A percentile compares a stretch with the other conserved stretches of the same genome.
phyloP scores from a whole-genome alignment of 2,797 vertebrate species.

The Poeciliopsis presidionis region DNA sequence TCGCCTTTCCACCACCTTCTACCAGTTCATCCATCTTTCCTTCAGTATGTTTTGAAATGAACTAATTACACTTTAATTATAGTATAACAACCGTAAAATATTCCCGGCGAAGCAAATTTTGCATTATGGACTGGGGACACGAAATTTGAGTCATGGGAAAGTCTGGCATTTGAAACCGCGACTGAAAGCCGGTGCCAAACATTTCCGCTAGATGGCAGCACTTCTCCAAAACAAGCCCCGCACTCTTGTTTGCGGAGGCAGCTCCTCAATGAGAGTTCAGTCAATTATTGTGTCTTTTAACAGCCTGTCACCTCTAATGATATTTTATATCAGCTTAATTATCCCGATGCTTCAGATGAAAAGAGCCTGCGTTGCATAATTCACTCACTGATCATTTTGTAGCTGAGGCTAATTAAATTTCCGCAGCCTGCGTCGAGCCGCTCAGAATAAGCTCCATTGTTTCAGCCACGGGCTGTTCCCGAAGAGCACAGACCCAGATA shows the following conservation, averaged over 20 bases:
- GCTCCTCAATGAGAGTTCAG: conserved; percentile 14
- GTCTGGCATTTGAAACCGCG: not conserved
- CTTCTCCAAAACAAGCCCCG: conserved; percentile 19
- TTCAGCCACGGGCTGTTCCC: conserved; percentile 21
- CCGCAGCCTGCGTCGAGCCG: conserved; percentile 9
- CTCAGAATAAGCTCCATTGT: conserved; percentile 42
- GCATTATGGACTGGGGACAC: not conserved
- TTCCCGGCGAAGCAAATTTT: not conserved
- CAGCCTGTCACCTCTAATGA: conserved; percentile 71
- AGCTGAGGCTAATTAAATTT: conserved; percentile 63
- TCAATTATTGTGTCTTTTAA: conserved; percentile 63
- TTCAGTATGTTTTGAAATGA: not conserved
- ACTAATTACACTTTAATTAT: not conserved
- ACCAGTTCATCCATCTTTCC: not conserved
- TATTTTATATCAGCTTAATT: conserved; percentile 76
- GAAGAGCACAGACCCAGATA: conserved; percentile 5
- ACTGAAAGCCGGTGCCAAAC: not conserved
- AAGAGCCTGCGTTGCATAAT: conserved; percentile 62
- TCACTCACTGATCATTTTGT: conserved; percentile 63
- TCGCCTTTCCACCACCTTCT: not conserved
- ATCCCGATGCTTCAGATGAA: conserved; percentile 64
- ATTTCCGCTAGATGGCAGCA: conserved; percentile 70
- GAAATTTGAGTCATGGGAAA: not conserved
- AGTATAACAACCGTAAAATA: not conserved
- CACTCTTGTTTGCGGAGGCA: not conserved